These are phyloP conservation scores for Pteria penguin DNA, from an alignment of 2,888 invertebrate species.

Conservation along the genomic window DNA sequence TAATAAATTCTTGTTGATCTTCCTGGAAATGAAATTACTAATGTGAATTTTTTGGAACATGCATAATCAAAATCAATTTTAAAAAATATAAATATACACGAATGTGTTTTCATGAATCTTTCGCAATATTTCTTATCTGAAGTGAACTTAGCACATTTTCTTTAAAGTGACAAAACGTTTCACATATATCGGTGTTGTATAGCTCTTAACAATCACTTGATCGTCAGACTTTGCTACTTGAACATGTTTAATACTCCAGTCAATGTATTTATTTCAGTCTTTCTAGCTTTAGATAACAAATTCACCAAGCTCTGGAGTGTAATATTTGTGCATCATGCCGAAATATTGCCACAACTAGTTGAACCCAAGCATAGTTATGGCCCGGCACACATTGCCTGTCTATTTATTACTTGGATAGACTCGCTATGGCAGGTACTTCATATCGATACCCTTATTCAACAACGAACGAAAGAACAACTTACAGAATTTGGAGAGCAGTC, in stretches of 20 bases:
- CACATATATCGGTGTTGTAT: not conserved
- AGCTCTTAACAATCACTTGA: not conserved
- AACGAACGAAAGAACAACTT: slow-evolving; percentile 69
- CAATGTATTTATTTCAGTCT: not conserved
- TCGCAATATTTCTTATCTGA: too few species aligned
- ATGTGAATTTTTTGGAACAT: too few species aligned
- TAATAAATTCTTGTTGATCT: slow-evolving; percentile 84
- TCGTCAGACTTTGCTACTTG: not conserved
- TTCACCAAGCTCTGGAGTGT: not conserved
- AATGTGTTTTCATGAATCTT: too few species aligned
- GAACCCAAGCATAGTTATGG: too few species aligned
- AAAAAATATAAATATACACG: too few species aligned
- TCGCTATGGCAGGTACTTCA: not conserved
- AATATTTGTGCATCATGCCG: not conserved
- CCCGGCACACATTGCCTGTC: too few species aligned
- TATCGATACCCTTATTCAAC: not conserved
- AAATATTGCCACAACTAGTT: not conserved
- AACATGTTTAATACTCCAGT: not conserved
- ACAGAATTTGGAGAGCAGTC: slow-evolving; percentile 82
- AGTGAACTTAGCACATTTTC: not conserved
- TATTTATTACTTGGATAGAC: not conserved
- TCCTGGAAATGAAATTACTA: slow-evolving; percentile 81
- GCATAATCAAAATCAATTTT: too few species aligned
- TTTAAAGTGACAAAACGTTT: not conserved
- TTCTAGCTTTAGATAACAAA: not conserved